Percentiles rank a stretch among this genome's conserved stretches.
Evolutionary conservation across 2,113 vertebrate species (phyloP).

Genomic region (Zosterops pallidus): DNA sequence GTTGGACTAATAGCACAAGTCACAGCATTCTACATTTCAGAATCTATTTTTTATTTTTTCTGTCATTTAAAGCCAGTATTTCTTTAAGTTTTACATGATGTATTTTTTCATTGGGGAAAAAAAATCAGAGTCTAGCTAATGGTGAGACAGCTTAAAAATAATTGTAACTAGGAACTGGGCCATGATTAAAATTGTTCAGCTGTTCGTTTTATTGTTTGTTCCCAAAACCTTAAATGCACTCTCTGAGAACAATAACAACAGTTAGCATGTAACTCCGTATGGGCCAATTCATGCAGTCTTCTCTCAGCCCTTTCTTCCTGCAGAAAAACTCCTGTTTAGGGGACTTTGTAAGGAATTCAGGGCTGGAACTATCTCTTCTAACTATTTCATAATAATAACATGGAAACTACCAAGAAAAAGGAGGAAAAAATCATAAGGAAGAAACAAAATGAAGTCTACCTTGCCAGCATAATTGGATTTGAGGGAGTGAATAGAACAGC

Average conservation of each 20-base stretch:
- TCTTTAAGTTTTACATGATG: constrained; percentile 47
- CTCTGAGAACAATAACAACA: constrained; percentile 74
- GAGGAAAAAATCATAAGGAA: not conserved
- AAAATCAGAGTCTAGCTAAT: constrained; percentile 49
- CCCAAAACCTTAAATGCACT: constrained; percentile 76
- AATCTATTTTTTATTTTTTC: not conserved
- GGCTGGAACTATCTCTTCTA: constrained; percentile 1
- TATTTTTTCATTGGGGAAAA: constrained; percentile 39
- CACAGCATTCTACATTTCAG: not conserved
- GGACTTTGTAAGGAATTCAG: not conserved
- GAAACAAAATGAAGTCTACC: not conserved
- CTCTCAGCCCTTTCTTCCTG: constrained; percentile 32
- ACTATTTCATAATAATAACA: not conserved
- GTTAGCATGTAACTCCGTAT: constrained; percentile 64
- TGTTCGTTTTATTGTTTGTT: constrained; percentile 75
- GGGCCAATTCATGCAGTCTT: constrained; percentile 56
- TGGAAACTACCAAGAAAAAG: not conserved
- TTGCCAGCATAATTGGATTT: not conserved
- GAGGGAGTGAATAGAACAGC: not conserved
- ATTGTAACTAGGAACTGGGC: constrained; percentile 72
- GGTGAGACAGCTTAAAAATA: constrained; percentile 73
- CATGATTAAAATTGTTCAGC: constrained; percentile 73
- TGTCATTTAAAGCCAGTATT: not conserved
- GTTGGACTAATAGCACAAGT: constrained; percentile 1
- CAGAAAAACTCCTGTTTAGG: constrained; percentile 43